Base-by-base conservation (phyloP, 2,797 vertebrate species). In the Sciurus carolinensis region DNA sequence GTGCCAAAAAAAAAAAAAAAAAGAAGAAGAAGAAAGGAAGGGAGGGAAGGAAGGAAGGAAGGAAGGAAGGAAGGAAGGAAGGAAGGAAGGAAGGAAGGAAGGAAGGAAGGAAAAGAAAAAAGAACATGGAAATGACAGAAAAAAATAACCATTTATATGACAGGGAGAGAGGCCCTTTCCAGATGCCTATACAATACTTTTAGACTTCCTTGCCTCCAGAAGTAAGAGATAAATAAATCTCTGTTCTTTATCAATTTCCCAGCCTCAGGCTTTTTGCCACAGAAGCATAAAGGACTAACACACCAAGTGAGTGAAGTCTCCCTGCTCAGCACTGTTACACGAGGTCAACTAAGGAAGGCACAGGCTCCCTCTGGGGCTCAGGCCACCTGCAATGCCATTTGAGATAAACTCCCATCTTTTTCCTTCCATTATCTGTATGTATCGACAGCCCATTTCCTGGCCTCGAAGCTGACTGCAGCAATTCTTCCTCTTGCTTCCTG, bases 381-480 rank as follows among this genome's bases (percentile, higher is more conserved):
- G 69, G 64, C 66, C n/a, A n/a, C 82, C 87, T 39, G 14, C 39
- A 14, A 12, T 39, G 72, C 44, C 73, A 13, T 50, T 47, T 52
- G 67, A 75, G n/a, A 64, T 28, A 26, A 28, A 5, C 50, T 39
- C 39, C 12, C n/a, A 2, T 36, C 33, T 24, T 18, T 83, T 20
- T 73, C 22, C 64, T 22, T 54, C 80, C 50, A 1, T 50, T 10
- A 1, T 44, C 84, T 18, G 18, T 14, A 2, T 22, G 4, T 90
- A 22, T 30, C 24, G 1, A 8, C 6, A 24, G 62, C 79, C 71
- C 39, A 6, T 5, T 71, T 90, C 86, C 86, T 54, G 62, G 62
- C 87, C 20, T 86, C 42, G 18, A 44, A 20, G 87, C 80, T 75
- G 94, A 92, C 59, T 1, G 24, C 54, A 86, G 83, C 90, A 72